A percentile compares a stretch with the other conserved stretches of the same genome.
Conservation (phyloP, 2,888 invertebrate species). For the Rotaria magnacalcarata region DNA sequence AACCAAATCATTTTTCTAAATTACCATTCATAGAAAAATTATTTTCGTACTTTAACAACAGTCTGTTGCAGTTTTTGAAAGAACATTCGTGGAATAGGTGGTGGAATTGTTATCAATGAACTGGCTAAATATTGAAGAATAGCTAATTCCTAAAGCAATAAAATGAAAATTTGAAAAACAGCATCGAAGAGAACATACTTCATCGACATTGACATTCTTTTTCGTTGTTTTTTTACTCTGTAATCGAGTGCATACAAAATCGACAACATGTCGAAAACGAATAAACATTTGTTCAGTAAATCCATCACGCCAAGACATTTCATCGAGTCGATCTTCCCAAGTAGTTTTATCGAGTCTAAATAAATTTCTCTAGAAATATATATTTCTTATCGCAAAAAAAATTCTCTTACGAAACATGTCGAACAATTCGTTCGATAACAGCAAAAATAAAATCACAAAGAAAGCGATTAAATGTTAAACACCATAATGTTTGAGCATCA, state of each 20-base stretch:
- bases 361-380: background rate
- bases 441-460: background rate
- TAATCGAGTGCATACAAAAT: constrained; percentile 4
- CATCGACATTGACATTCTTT: background rate
- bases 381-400: background rate
- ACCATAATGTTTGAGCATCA: constrained; percentile 25
- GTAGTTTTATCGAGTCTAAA: constrained; percentile 21
- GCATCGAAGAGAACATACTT: background rate
- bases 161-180: background rate
- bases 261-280: constrained; percentile 7
- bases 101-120: background rate
- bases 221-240: background rate
- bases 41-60: background rate
- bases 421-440: constrained; percentile 8
- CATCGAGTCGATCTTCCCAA: background rate
- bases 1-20: background rate
- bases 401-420: background rate
- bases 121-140: constrained; percentile 1
- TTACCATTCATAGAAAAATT: background rate
- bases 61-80: constrained; percentile 16
- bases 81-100: constrained; percentile 18
- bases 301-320: constrained; percentile 27
- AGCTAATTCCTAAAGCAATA: constrained; percentile 6
- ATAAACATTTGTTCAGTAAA: constrained; percentile 17
- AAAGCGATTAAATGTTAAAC: constrained; percentile 31